Conservation (phyloP, 1,140 invertebrate species). For the Stegodyphus mimosarum region DNA sequence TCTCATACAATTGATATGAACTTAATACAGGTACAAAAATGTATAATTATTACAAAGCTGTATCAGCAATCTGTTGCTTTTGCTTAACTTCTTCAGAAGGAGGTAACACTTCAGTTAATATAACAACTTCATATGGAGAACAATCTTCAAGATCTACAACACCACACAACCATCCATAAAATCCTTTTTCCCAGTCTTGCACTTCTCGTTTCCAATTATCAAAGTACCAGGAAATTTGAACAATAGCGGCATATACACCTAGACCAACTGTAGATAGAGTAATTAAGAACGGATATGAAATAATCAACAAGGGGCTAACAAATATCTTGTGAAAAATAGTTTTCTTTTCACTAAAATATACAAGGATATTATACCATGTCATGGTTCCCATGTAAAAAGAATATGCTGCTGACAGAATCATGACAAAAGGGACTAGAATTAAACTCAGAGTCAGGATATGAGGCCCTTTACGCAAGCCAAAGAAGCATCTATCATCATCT, state of each 20-base stretch:
- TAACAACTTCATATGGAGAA: constrained; percentile 74
- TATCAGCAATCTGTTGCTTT: constrained; percentile 50
- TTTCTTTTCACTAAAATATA: constrained; percentile 78
- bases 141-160: constrained; percentile 77
- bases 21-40: no score
- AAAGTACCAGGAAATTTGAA: constrained; percentile 78
- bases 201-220: constrained; percentile 78
- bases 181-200: constrained; percentile 81
- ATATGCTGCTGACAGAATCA: constrained; percentile 74
- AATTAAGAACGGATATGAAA: constrained; percentile 79
- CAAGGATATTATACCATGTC: constrained; percentile 82
- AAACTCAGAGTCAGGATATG: constrained; percentile 78
- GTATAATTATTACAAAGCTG: constrained; percentile 34
- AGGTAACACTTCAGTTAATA: constrained; percentile 66
- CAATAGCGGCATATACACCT: constrained; percentile 76
- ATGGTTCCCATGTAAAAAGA: constrained; percentile 81
- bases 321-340: constrained; percentile 70
- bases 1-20: no score
- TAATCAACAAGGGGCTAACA: constrained; percentile 77
- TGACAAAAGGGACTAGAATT: constrained; percentile 76
- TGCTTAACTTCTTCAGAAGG: constrained; percentile 37
- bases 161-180: constrained; percentile 82
- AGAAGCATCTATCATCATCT: constrained; percentile 72
- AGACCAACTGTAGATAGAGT: constrained; percentile 75
- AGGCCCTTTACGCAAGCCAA: constrained; percentile 73